Conservation (phyloP, 2,797 vertebrate genomes). For the Iguana delicatissima region DNA sequence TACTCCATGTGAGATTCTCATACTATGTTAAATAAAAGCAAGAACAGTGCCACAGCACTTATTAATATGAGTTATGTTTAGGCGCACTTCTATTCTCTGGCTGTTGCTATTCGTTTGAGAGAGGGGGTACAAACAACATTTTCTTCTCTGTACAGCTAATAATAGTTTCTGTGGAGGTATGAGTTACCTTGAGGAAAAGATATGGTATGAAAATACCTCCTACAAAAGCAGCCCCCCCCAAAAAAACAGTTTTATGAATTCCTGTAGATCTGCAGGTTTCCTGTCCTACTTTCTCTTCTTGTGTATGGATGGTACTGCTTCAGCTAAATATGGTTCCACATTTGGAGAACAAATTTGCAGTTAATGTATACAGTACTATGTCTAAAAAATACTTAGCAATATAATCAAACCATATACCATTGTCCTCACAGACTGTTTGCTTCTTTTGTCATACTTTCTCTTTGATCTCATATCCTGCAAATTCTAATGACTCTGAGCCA, state of each 20-base stretch:
- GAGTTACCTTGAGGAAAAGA: not conserved
- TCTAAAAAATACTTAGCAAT: not conserved
- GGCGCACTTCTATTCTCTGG: not conserved
- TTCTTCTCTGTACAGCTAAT: not conserved
- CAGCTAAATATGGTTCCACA: not conserved
- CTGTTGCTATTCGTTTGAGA: not conserved
- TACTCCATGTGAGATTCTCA: not conserved
- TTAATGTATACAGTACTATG: not conserved
- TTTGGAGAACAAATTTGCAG: not conserved
- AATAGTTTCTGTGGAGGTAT: not conserved
- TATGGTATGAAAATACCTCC: not conserved
- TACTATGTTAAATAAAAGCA: not conserved
- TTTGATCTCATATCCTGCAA: not conserved
- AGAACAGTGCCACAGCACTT: not conserved
- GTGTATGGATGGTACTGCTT: not conserved
- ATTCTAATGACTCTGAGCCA: not conserved
- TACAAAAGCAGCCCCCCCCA: not conserved
- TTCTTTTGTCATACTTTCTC: not conserved
- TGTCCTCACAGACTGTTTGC: not conserved
- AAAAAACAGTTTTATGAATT: not conserved
- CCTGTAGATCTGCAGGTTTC: not conserved
- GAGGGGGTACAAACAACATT: not conserved
- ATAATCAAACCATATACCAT: not conserved
- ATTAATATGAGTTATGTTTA: not conserved
- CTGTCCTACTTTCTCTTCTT: too few species aligned